phyloP scores from a whole-genome alignment of 2,113 vertebrate species.

The Bambusicola thoracicus region DNA sequence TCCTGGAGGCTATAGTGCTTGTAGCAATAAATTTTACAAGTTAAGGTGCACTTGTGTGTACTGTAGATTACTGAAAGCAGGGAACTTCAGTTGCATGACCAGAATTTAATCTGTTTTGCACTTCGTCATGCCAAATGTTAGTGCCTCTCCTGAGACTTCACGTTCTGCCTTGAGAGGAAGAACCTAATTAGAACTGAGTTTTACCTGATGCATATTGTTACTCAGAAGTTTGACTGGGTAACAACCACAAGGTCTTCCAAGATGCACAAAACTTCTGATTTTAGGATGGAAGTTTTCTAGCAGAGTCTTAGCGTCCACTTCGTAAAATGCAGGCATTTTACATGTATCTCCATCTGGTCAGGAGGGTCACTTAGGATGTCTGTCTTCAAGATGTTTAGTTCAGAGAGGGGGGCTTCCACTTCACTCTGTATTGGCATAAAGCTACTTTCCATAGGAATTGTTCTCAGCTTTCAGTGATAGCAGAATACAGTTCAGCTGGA shows the following conservation, averaged over 20 bases:
- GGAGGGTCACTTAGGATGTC: background rate
- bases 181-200: slow-evolving; percentile 8
- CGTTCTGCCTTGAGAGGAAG: background rate
- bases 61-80: background rate
- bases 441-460: background rate
- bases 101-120: slow-evolving; percentile 37
- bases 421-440: background rate
- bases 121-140: slow-evolving; percentile 2
- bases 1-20: background rate
- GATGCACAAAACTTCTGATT: background rate
- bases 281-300: background rate
- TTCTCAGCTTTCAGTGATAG: background rate
- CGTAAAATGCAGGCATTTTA: background rate
- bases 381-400: background rate
- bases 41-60: slow-evolving; percentile 11
- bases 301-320: background rate
- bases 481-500: background rate
- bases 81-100: background rate
- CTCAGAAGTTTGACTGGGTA: background rate
- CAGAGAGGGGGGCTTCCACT: background rate
- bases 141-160: slow-evolving; percentile 28
- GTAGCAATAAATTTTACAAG: slow-evolving; percentile 28
- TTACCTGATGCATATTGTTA: slow-evolving; percentile 5
- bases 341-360: background rate
- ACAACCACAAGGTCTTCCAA: background rate